Evolutionary conservation across 2,797 vertebrate species (phyloP).

Genomic region (Anableps anableps): DNA sequence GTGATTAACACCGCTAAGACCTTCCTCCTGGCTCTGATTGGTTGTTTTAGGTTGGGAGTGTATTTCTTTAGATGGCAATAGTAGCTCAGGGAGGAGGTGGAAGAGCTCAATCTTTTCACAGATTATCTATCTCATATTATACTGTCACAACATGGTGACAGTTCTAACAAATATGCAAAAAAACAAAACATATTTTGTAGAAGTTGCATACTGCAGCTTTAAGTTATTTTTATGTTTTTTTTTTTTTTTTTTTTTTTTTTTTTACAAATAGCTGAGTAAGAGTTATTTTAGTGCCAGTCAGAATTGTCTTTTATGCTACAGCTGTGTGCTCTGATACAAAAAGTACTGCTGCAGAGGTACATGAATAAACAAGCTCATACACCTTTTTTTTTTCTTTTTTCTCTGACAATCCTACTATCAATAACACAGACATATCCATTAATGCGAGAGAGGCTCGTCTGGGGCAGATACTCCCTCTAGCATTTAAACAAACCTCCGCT

Average conservation of each 20-base stretch:
- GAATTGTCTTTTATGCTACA: conserved; percentile 1
- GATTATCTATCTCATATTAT: too few species aligned
- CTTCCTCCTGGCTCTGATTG: too few species aligned
- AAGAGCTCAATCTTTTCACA: too few species aligned
- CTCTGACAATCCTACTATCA: conserved; percentile 66
- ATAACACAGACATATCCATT: conserved; percentile 80
- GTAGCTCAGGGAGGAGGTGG: too few species aligned
- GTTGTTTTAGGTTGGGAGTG: too few species aligned
- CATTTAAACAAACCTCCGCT: conserved; percentile 77
- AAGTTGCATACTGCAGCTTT: too few species aligned
- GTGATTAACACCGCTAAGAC: too few species aligned
- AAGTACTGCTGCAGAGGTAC: conserved; percentile 46
- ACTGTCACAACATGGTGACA: too few species aligned
- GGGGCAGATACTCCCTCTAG: conserved; percentile 77
- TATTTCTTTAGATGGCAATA: too few species aligned
- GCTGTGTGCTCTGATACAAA: conserved; percentile 18
- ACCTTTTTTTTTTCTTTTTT: conserved; percentile 41
- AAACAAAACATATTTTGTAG: too few species aligned
- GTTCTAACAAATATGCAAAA: too few species aligned
- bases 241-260: background rate
- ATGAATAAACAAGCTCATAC: conserved; percentile 63
- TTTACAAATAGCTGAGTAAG: conserved; percentile 8
- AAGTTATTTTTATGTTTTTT: conserved; percentile 5
- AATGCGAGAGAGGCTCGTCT: conserved; percentile 62
- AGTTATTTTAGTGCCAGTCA: background rate